These are phyloP conservation scores for Mallotus villosus DNA, from an alignment of 2,797 vertebrate species.

Conservation along the genomic window DNA sequence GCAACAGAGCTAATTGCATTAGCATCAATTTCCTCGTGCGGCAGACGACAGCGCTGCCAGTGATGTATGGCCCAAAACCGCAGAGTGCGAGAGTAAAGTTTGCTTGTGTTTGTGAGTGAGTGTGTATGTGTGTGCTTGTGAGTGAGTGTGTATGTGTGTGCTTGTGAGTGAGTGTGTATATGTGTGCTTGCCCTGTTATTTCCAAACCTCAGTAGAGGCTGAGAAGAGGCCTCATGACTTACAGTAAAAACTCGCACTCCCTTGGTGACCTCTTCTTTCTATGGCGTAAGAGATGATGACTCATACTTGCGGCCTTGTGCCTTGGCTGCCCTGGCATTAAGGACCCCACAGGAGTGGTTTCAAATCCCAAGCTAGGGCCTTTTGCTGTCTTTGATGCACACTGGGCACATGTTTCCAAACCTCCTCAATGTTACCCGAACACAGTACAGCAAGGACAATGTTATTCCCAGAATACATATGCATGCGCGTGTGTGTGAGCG, in stretches of 20 bases:
- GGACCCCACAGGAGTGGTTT: slow-evolving; percentile 34
- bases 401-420: slow-evolving; percentile 7
- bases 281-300: slow-evolving; percentile 11
- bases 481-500: background rate
- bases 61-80: slow-evolving; percentile 50
- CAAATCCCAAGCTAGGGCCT: slow-evolving; percentile 49
- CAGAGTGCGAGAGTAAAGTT: background rate
- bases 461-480: slow-evolving; percentile 2
- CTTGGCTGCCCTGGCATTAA: slow-evolving; percentile 33
- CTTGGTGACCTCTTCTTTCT: background rate
- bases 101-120: background rate
- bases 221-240: slow-evolving; percentile 17
- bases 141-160: too few species aligned
- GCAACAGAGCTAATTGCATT: slow-evolving; percentile 75
- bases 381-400: slow-evolving; percentile 28
- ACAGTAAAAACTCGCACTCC: slow-evolving; percentile 9
- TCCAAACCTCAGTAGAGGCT: slow-evolving; percentile 9
- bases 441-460: slow-evolving; percentile 36
- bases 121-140: background rate
- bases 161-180: background rate
- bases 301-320: slow-evolving; percentile 26
- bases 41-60: slow-evolving; percentile 65
- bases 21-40: slow-evolving; percentile 69
- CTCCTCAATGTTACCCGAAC: slow-evolving; percentile 21
- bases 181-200: background rate